Percentiles rank a stretch among this genome's conserved stretches.
phyloP scores from a whole-genome alignment of 2,797 vertebrate species.

The Lepidocolaptes lacrymiger region DNA sequence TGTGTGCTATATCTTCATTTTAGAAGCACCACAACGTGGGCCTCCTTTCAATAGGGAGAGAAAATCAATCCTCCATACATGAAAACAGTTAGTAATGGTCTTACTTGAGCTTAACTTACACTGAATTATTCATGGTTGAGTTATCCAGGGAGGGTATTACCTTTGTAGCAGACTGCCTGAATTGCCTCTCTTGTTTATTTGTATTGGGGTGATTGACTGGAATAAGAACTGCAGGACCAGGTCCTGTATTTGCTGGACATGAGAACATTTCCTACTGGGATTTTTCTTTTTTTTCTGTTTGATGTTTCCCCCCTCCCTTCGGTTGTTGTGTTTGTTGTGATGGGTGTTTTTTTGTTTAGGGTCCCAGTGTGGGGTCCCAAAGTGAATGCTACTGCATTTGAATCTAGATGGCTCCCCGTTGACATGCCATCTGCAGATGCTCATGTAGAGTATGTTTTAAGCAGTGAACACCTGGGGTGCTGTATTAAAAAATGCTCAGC shows the following conservation, averaged over 20 bases:
- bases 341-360: neutral
- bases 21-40: neutral
- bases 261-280: neutral
- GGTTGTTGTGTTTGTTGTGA: neutral
- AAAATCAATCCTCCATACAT: conserved; percentile 39
- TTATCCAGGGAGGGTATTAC: conserved; percentile 4
- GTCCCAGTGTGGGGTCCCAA: neutral
- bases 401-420: conserved; percentile 45
- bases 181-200: neutral
- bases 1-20: neutral
- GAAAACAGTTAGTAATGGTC: conserved; percentile 42
- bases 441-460: conserved; percentile 62
- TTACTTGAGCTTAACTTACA: neutral
- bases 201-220: neutral
- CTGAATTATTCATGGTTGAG: conserved; percentile 38
- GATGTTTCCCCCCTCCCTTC: neutral
- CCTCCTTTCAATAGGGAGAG: neutral
- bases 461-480: conserved; percentile 60
- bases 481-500: conserved; percentile 69
- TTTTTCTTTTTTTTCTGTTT: neutral
- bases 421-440: conserved; percentile 59
- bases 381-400: conserved; percentile 29
- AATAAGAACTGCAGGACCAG: neutral
- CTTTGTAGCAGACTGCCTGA: neutral
- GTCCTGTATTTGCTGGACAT: neutral